phyloP scores from a whole-genome alignment of 2,888 invertebrate genomes.

The Dryococelus australis region DNA sequence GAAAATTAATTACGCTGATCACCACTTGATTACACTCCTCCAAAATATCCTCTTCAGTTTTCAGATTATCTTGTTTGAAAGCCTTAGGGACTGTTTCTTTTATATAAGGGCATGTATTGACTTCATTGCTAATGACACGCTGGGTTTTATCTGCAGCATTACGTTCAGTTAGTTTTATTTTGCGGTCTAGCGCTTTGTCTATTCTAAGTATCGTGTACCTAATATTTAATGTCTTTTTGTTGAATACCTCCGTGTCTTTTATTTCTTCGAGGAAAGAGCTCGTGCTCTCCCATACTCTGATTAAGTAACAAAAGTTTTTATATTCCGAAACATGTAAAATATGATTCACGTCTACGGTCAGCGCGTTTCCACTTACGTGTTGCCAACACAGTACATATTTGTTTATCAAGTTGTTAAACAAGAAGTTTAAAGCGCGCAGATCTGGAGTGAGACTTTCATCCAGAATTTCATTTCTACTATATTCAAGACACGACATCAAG shows the following conservation, averaged over 20 bases:
- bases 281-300: background rate
- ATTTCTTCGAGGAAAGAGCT: background rate
- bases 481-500: background rate
- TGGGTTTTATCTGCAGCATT: background rate
- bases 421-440: background rate
- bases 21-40: background rate
- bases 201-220: background rate
- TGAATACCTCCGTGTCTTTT: background rate
- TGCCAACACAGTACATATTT: background rate
- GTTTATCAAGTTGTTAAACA: background rate
- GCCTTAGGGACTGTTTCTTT: background rate
- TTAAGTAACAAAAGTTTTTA: background rate
- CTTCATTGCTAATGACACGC: background rate
- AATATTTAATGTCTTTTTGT: background rate
- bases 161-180: background rate
- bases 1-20: background rate
- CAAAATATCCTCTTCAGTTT: constrained; percentile 18
- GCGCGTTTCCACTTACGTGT: background rate
- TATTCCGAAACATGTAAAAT: background rate
- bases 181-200: background rate
- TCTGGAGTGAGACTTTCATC: background rate
- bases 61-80: background rate
- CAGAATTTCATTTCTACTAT: background rate
- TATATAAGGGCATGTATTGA: background rate
- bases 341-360: background rate